Evolutionary conservation across 2,113 vertebrate species (phyloP), one percentile per base, ranked within the genome.

Genomic region (Fregata magnificens): DNA sequence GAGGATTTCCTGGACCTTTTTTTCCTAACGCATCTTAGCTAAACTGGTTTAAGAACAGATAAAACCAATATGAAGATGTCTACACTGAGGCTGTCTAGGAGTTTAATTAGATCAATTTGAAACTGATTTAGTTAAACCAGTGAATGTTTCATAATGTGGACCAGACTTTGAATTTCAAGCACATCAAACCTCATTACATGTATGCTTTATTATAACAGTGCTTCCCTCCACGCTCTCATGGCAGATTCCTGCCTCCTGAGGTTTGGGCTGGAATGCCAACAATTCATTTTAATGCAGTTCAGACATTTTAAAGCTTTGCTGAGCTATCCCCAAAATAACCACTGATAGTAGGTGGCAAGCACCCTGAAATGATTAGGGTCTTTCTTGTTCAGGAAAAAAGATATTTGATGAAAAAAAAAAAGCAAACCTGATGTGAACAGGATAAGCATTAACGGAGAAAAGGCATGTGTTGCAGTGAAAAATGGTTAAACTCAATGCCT

Each of bases 261-360:
- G 96, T 97, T 96, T 97, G 96, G 71, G 82, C 78, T 97, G 96
- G 96, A 97, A 97, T 97, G 95, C 93, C 86, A 97, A 95, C 94
- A 95, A 97, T 95, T 95, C 90, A 73, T 95, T 94, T 87, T 94
- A 96, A 97, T 97, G 94, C 89, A 94, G 42, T 90, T 96, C 95
- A 97, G 95, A 94, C 89, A 95, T 96, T 90, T 86, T 61, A 71
- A 94, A 95, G 93, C 94, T 95, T 89, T 91, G 94, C 84, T 85
- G 74, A 94, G 58, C 89, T 93, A 80, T 89, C 96, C 93, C 84
- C 96, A 91, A 74, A 95, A 97, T 70, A 97, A 95, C 87, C 91
- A 45, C 86, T 95, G 96, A 95, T 94, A 94, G 94, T 90, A 96
- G 95, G 95, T 95, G 96, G 94, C 91, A 77, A 91, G 93, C 95